Evolutionary conservation across 2,797 vertebrate species (phyloP), one percentile per base, ranked within the genome.

Genomic region (Sebastes diploproa): DNA sequence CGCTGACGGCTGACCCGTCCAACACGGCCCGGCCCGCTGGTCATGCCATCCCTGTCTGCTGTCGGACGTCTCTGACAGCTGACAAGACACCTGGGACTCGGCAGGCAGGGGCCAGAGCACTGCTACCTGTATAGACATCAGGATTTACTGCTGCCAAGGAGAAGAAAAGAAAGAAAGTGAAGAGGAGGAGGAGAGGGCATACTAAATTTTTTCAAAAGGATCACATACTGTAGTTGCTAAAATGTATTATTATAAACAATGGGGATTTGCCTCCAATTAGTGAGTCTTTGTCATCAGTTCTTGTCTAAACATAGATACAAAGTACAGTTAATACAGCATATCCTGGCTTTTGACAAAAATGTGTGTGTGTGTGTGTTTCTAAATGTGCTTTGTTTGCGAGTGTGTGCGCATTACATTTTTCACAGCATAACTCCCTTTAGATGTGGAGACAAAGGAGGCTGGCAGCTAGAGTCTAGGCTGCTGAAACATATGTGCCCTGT

Each of bases 21-120:
- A 93, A 96, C 96, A 96, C 66, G 91, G 75, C 92, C 96, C 92
- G 88, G 95, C 96, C 96, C 85, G 94, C 96, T 89, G 96, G 97
- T 97, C 97, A 94, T 89, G 96, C 97, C 96, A 96, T 96, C 96
- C 95, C 96, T 96, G 96, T 97, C 97, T 98, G 96, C 96, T 94
- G 93, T 95, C 94, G 95, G 91, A 96, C 96, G 95, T 94, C 95
- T 97, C 96, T 98, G 98, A 99, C 98, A 98, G 98, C 94, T 97
- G 97, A 98, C 96, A 96, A 92, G 95, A 92, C 97, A 96, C 97
- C 97, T 95, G 96, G 96, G 97, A 97, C 95, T 95, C 95, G 84
- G 94, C 94, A 95, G 96, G 97, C 96, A 96, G 96, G 91, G 92
- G 91, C 91, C 92, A 93, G 89, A 91, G 90, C 86, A 77, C 86